Conservation (phyloP, 1,140 invertebrate genomes). For the Brachionus rotundiformis region DNA sequence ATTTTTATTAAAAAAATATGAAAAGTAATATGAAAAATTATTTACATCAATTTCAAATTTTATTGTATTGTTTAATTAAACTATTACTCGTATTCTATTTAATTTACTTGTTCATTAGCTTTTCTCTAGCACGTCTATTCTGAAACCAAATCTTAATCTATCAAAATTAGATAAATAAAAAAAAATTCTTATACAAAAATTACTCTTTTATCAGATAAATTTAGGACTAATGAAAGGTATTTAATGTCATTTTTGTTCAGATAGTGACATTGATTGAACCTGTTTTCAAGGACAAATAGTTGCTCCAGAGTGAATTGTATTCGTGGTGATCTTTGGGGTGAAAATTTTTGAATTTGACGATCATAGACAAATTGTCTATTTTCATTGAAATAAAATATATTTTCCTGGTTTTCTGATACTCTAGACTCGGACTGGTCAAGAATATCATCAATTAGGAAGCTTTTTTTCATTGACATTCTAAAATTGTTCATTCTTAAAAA, state of each 20-base stretch:
- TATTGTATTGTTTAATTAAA: background rate
- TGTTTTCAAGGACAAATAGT: constrained; percentile 24
- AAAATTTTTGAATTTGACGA: background rate
- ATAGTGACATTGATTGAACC: constrained; percentile 36
- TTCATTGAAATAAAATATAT: background rate
- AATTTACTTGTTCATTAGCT: background rate
- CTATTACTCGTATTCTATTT: constrained; percentile 1
- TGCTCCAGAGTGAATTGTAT: constrained; percentile 32
- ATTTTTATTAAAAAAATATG: no score
- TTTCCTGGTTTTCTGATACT: background rate
- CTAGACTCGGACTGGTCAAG: background rate
- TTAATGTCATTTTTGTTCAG: constrained; percentile 44
- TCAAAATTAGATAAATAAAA: background rate
- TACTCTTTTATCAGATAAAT: constrained; percentile 47
- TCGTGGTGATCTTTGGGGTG: background rate
- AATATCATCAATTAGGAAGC: background rate
- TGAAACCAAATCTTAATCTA: constrained; percentile 43
- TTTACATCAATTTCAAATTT: no score
- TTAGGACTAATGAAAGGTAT: constrained; percentile 10
- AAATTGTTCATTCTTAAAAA: no score
- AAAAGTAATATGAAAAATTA: no score
- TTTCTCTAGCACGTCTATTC: constrained; percentile 29
- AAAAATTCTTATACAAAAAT: background rate
- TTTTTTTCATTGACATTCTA: background rate
- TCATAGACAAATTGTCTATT: background rate